Base-by-base conservation (phyloP, 2,113 vertebrate species). In the Poeciliopsis prolifica region DNA sequence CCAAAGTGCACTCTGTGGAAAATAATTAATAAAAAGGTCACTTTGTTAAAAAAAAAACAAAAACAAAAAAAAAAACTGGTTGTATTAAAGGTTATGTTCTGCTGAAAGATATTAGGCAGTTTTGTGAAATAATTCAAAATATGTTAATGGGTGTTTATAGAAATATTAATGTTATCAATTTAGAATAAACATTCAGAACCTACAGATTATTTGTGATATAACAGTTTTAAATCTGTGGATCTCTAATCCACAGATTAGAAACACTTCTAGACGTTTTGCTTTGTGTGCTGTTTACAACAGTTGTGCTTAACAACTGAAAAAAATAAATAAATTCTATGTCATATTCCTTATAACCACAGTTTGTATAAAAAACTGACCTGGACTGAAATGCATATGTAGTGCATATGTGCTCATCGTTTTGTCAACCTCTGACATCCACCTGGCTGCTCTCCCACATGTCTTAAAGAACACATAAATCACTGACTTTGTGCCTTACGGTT, bases 311-410 rank as follows among this genome's bases (percentile, higher is more conserved):
- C 9, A 54, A 17, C 48, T 51, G 48, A 9, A 35, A 35, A 8
- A 51, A 4, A 4, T 6, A 29, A 29, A 29, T 3, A 4, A 19
- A 19, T 1, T 54, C 22, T 10, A 24, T 54, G n/a, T 4, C 35
- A 66, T 30, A 33, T 64, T 64, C 8, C 31, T 35, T 29, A 31
- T 31, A 37, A 33, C 2, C 51, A 24, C 0, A 0, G 4, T 65
- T 30, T 60, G 35, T 73, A 61, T 64, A 51, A 42, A n/a, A 78
- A 51, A 64, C 13, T 65, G 24, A 30, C 17, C 44, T 48, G 44
- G 44, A 19, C 44, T 48, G 5, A 48, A 58, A n/a, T n/a, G n/a
- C n/a, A n/a, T n/a, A n/a, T n/a, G n/a, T n/a, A n/a, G n/a, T n/a
- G n/a, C n/a, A n/a, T n/a, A n/a, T n/a, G n/a, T n/a, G n/a, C n/a